These are phyloP conservation scores for Gephyroberyx darwinii DNA, from an alignment of 2,797 vertebrate species.

Conservation along the genomic window DNA sequence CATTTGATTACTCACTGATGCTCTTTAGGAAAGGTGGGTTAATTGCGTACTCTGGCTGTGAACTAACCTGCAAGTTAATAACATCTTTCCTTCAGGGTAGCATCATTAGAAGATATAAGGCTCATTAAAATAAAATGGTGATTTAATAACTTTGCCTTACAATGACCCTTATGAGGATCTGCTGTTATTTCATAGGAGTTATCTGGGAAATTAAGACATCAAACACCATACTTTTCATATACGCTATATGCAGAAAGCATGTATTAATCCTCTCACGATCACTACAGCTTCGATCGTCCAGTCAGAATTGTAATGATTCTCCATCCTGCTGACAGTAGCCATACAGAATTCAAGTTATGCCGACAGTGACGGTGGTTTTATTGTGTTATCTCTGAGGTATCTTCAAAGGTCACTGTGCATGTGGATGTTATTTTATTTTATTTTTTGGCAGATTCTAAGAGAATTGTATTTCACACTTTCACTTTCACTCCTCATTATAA, in stretches of 20 bases:
- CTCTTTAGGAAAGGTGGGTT: slow-evolving; percentile 71
- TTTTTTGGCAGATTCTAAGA: slow-evolving; percentile 20
- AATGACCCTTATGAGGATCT: slow-evolving; percentile 67
- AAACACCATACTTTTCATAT: slow-evolving; percentile 31
- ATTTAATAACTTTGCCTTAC: slow-evolving; percentile 77
- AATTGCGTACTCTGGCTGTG: slow-evolving; percentile 71
- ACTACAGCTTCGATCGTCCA: background rate
- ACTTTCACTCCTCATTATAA: slow-evolving; percentile 36
- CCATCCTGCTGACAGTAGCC: background rate
- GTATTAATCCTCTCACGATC: slow-evolving; percentile 10
- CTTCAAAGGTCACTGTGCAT: slow-evolving; percentile 6
- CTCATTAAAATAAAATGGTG: slow-evolving; percentile 79
- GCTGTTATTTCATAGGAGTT: slow-evolving; percentile 51
- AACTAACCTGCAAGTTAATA: slow-evolving; percentile 82
- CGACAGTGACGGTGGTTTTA: background rate
- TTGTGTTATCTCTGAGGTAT: background rate
- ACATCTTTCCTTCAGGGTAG: slow-evolving; percentile 76
- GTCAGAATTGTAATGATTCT: background rate
- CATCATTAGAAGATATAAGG: slow-evolving; percentile 75
- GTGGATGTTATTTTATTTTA: background rate
- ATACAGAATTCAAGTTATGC: background rate
- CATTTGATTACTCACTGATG: slow-evolving; percentile 66
- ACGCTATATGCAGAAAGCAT: slow-evolving; percentile 10
- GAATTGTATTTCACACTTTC: slow-evolving; percentile 13
- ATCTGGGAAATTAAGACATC: slow-evolving; percentile 54